Base-by-base conservation (phyloP, 2,888 invertebrate genomes). In the Nomada flava region DNA sequence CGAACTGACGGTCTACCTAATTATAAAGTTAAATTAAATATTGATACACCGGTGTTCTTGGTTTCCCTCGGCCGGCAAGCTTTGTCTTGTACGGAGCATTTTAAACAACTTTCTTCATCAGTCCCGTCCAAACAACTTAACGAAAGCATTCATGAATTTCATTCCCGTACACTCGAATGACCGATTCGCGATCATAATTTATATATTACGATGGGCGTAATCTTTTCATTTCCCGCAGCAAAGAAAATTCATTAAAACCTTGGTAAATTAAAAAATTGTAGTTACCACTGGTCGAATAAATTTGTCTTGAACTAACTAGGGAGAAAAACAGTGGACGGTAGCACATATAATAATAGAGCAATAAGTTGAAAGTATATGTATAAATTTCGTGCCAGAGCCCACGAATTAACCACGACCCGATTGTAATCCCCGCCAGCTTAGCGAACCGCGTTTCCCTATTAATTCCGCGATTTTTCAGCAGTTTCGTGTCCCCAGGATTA, bases 11-110 rank as follows among this genome's bases (percentile, higher is more conserved):
- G 57, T 74, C 74, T 67, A 74, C 59, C 36, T 74, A 74, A 74
- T 74, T 74, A 67, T 68, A 74, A 74, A 74, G 74, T 74, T 74
- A 74, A 74, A 74, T 74, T 50, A 74, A 74, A 67, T 67, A 74
- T 74, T 52, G 74, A 67, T 67, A 59, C 57, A 59, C 59, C 26
- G 57, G 50, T 53, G 50, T 74, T 74, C 67, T 68, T 36, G 18
- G 29, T 23, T 47, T 23, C 29, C 15, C 65, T 65, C 47, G 47
- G 15, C 57, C 36, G 47, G 59, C 47, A 23, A 74, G 55, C 63
- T 57, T 57, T 57, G 65, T 59, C 18, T 18, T 26, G 18, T 13
- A 13, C 50, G 18, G 36, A 23, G 23, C 57, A 20, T 15, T 64
- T n/a, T 15, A n/a, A 44, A 64, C 29, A 36, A 74, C 67, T 73